Conservation (phyloP, 2,888 invertebrate species). For the Watsonalla cultraria region DNA sequence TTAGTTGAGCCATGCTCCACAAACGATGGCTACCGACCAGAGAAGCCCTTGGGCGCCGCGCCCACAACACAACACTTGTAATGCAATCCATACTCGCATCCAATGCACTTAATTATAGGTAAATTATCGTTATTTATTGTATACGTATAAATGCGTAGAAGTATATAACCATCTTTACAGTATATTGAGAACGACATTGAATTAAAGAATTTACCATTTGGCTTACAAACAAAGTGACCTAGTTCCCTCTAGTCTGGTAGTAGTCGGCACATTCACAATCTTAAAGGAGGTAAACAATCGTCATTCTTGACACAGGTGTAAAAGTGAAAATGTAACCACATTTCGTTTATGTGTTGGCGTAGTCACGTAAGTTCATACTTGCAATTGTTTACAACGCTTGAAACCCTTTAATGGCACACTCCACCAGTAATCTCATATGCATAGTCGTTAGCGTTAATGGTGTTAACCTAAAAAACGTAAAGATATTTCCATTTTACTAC, state of each 20-base stretch:
- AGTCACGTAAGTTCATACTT: constrained; percentile 24
- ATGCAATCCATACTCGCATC: constrained; percentile 17
- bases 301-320: constrained; percentile 66
- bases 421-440: constrained; percentile 16
- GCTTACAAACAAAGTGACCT: constrained; percentile 24
- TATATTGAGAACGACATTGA: background rate
- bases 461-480: background rate
- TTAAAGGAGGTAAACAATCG: constrained; percentile 48
- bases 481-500: background rate
- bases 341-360: constrained; percentile 36
- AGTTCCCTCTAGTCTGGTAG: constrained; percentile 25
- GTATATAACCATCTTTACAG: too few relatives aligned
- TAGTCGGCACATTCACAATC: constrained; percentile 24
- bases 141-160: background rate
- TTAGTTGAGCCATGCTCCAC: constrained; percentile 72
- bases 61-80: constrained; percentile 28
- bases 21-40: constrained; percentile 56
- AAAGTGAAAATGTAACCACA: constrained; percentile 49
- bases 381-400: constrained; percentile 21
- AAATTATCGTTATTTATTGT: background rate
- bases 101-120: background rate
- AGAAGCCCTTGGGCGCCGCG: constrained; percentile 38
- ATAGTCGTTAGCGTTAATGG: constrained; percentile 26
- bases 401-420: constrained; percentile 24
- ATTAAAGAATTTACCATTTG: background rate